Conservation (phyloP, 1,140 invertebrate species). For the Macrotrachela quadricornifera region DNA sequence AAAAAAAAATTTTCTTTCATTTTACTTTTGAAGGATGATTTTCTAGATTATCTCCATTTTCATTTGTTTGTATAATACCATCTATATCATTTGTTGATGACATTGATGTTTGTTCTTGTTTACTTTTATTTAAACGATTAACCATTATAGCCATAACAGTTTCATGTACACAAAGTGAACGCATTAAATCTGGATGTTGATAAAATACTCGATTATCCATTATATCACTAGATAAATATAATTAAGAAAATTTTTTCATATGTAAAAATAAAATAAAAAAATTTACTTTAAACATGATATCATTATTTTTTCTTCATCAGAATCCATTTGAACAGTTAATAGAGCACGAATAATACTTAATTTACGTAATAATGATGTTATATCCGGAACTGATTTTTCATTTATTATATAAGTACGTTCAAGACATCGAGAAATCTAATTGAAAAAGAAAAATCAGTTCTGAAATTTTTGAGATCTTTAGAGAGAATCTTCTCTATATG, state of each 20-base stretch:
- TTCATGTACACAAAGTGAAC: conserved; percentile 84
- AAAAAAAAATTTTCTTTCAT: too few relatives aligned
- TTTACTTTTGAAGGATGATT: too few relatives aligned
- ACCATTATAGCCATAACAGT: conserved; percentile 99
- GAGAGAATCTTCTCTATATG: too few relatives aligned
- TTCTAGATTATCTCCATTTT: too few relatives aligned
- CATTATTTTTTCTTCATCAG: conserved; percentile 89
- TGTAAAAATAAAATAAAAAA: too few relatives aligned
- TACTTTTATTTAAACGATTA: conserved; percentile 64
- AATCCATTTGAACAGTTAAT: conserved; percentile 90
- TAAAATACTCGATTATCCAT: conserved; percentile 99
- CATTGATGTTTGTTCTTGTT: conserved; percentile 18
- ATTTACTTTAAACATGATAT: conserved; percentile 57
- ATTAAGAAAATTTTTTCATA: too few relatives aligned
- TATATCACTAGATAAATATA: conserved; percentile 47
- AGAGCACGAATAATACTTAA: conserved; percentile 81
- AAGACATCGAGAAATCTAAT: conserved; percentile 25
- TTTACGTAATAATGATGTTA: conserved; percentile 76
- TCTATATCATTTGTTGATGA: too few relatives aligned
- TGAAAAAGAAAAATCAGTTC: too few relatives aligned
- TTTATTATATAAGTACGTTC: conserved; percentile 93
- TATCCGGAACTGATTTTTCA: conserved; percentile 66
- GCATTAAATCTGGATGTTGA: conserved; percentile 95
- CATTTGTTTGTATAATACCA: too few relatives aligned
- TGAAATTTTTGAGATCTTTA: too few relatives aligned